These are phyloP conservation scores for Campaea margaritaria DNA, from an alignment of 2,888 invertebrate species.

Conservation along the genomic window DNA sequence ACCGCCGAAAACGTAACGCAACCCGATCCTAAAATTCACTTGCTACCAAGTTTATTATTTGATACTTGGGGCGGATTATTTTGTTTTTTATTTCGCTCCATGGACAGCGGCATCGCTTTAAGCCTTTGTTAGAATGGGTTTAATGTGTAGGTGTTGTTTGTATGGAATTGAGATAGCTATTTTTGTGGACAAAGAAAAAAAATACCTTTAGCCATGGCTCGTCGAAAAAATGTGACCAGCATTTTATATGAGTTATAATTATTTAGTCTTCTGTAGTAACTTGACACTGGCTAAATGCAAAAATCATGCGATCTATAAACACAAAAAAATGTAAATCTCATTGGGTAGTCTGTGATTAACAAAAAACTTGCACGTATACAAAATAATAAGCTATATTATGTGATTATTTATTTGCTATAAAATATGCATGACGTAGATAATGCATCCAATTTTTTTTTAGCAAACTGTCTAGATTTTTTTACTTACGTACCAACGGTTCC, in stretches of 20 bases:
- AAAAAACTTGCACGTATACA: no score
- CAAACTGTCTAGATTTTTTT: no score
- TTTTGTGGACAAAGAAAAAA: conserved; percentile 40
- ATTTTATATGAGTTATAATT: not conserved
- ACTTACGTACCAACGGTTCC: not conserved
- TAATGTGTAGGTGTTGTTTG: conserved; percentile 70
- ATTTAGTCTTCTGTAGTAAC: not conserved
- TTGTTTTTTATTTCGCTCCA: conserved; percentile 66
- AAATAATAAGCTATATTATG: no score
- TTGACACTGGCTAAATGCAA: not conserved
- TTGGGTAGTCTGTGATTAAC: no score
- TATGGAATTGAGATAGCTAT: conserved; percentile 54
- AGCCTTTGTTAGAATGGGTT: conserved; percentile 63
- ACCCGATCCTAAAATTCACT: conserved; percentile 84
- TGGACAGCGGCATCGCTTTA: conserved; percentile 75
- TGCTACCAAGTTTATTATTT: conserved; percentile 85
- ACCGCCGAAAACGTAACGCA: conserved; percentile 60
- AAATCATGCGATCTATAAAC: no score
- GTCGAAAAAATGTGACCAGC: not conserved
- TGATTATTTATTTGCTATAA: no score
- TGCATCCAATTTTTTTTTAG: no score
- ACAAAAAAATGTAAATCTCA: no score
- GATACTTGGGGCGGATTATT: conserved; percentile 78
- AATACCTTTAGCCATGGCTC: conserved; percentile 11
- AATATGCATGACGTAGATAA: no score